A percentile compares a stretch with the other conserved stretches of the same genome.
Evolutionary conservation across 1,140 invertebrate species (phyloP).

Genomic region (Atopsyche davidsoni): DNA sequence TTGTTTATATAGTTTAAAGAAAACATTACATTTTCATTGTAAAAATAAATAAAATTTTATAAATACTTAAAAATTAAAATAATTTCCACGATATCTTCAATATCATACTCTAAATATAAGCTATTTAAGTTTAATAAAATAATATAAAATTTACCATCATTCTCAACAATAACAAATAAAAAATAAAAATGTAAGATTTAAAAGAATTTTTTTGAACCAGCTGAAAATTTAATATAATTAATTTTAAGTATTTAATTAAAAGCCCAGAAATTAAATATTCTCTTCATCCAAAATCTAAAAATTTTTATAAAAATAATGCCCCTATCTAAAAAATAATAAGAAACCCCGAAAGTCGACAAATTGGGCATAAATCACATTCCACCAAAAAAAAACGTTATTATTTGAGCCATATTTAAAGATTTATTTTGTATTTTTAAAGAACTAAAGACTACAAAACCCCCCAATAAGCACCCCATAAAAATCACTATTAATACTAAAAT

Average conservation of each 20-base stretch:
- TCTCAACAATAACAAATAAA: constrained; percentile 40
- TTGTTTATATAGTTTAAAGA: constrained; percentile 52
- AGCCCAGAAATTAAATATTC: constrained; percentile 43
- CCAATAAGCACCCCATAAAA: constrained; percentile 40
- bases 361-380: constrained; percentile 42
- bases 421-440: constrained; percentile 37
- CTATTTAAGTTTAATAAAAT: constrained; percentile 49
- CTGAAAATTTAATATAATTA: constrained; percentile 33
- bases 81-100: constrained; percentile 50
- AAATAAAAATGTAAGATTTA: constrained; percentile 46
- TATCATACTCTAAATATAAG: constrained; percentile 53
- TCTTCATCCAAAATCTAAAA: constrained; percentile 45
- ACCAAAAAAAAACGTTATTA: constrained; percentile 3
- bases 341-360: constrained; percentile 37
- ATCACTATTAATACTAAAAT: constrained; percentile 41
- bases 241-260: constrained; percentile 34
- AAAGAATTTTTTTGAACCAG: constrained; percentile 41
- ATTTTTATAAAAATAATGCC: constrained; percentile 34
- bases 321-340: constrained; percentile 32
- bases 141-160: constrained; percentile 40
- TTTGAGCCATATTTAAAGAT: constrained; percentile 35
- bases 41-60: constrained; percentile 48
- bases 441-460: constrained; percentile 37
- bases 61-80: constrained; percentile 31
- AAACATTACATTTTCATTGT: constrained; percentile 56